phyloP scores from a whole-genome alignment of 1,140 invertebrate species.

The Drosophila teissieri region DNA sequence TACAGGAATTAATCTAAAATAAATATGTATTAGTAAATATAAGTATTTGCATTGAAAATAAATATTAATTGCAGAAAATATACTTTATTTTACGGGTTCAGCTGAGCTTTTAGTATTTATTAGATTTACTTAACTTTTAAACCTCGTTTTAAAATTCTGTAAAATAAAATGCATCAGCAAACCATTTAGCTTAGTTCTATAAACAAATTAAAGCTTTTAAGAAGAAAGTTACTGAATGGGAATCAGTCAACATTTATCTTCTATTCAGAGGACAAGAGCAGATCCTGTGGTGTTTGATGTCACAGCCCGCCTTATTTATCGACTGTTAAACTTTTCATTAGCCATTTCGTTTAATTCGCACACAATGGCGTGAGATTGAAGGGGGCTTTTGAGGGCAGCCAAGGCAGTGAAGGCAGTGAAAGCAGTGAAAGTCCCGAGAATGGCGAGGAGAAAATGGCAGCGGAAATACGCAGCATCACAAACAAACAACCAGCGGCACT shows the following conservation, averaged over 20 bases:
- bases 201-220: conserved; percentile 16
- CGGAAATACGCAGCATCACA: conserved; percentile 51
- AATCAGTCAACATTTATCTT: conserved; percentile 15
- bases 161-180: no score
- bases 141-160: no score
- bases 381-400: conserved; percentile 9
- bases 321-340: conserved; percentile 82
- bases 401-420: not conserved
- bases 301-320: conserved; percentile 66
- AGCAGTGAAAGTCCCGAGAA: conserved; percentile 28
- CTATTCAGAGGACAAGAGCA: not conserved
- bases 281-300: conserved; percentile 20
- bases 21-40: no score
- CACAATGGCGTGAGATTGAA: conserved; percentile 75
- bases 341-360: conserved; percentile 81
- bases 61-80: no score
- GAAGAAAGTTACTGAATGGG: not conserved
- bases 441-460: conserved; percentile 49
- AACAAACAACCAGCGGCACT: conserved; percentile 56
- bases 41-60: no score
- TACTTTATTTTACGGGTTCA: no score
- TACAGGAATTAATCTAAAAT: no score
- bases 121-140: not conserved
- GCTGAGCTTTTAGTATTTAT: not conserved
- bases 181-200: not conserved